Evolutionary conservation across 2,113 vertebrate species (phyloP), one percentile per base, ranked within the genome.

Genomic region (Macquaria australasica): DNA sequence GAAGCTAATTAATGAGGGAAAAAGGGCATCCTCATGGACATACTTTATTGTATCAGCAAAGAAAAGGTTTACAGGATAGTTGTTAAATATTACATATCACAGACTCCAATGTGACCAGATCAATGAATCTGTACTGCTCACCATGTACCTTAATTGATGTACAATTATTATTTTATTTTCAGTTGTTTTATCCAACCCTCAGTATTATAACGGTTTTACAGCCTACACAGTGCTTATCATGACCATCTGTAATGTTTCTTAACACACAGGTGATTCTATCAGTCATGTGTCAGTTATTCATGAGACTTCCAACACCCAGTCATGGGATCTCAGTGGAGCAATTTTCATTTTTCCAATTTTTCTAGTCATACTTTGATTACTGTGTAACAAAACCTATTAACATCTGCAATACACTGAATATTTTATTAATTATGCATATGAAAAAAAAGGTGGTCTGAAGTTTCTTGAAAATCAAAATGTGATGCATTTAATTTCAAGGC

Each of bases 251-350:
- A 3, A 2, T 37, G 12, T 88, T 85, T 64, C 70, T 12, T 55
- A 89, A 89, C n/a, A 55, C 14, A 16, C 5, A 53, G 0, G 5
- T 37, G 14, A n/a, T 51, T 15, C 2, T 4, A 58, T 75, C 39
- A 72, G 77, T 88, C 73, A 85, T 41, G 31, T 56, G 84, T 1
- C 51, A 45, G 1, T 70, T 71, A 66, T 69, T 87, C 86, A 72
- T 18, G 11, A 1, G 9, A 25, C 51, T 2, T 71, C 16, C 2
- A 25, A 48, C n/a, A 28, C n/a, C 10, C 4, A 1, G 15, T 77
- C 28, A 53, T 25, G 7, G 55, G 9, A 70, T 48, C 20, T 67
- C 8, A 34, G 1, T 41, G 15, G 2, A 34, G 21, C 1, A 14
- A 0, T 18, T 48, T 74, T 28, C 9, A 43, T 58, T 62, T 28